Conservation (phyloP, 2,888 invertebrate genomes). For the Pasiphila rectangulata region DNA sequence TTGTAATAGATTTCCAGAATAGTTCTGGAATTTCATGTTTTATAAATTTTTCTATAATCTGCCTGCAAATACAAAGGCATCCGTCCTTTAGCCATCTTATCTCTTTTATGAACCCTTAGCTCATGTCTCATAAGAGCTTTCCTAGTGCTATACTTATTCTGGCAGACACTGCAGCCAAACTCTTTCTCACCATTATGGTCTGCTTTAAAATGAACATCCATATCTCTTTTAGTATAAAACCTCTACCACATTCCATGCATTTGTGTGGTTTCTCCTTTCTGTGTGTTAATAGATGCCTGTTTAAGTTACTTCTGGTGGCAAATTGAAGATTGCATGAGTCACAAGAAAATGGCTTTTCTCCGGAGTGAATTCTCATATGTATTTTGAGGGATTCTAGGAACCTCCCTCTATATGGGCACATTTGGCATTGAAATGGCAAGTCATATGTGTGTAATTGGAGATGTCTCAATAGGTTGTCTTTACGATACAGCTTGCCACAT, state of each 20-base stretch:
- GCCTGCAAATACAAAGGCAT: slow-evolving; percentile 61
- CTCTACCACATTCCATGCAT: slow-evolving; percentile 53
- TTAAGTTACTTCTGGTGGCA: slow-evolving; percentile 58
- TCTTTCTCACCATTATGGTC: slow-evolving; percentile 59
- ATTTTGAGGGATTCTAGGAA: slow-evolving; percentile 54
- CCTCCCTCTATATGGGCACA: slow-evolving; percentile 56
- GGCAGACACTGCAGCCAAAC: slow-evolving; percentile 51
- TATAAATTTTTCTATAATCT: slow-evolving; percentile 33
- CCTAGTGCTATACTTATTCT: slow-evolving; percentile 56
- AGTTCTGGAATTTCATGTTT: slow-evolving; percentile 19
- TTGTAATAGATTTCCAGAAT: too few species aligned
- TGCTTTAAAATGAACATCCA: slow-evolving; percentile 52
- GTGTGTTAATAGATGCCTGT: slow-evolving; percentile 57
- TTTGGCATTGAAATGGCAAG: slow-evolving; percentile 53
- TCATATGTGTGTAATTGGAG: slow-evolving; percentile 50
- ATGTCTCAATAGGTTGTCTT: slow-evolving; percentile 55
- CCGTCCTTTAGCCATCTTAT: slow-evolving; percentile 58
- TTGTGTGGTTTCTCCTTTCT: slow-evolving; percentile 52
- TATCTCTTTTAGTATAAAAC: slow-evolving; percentile 51
- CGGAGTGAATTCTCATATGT: slow-evolving; percentile 55
- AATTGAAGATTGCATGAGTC: slow-evolving; percentile 52
- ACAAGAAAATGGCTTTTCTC: slow-evolving; percentile 59
- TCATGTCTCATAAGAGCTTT: slow-evolving; percentile 62
- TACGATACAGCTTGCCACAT: slow-evolving; percentile 57
- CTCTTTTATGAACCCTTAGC: slow-evolving; percentile 56